Base-by-base conservation (phyloP, 92 coral and sea anemone species). In the Bergia sp. region DNA sequence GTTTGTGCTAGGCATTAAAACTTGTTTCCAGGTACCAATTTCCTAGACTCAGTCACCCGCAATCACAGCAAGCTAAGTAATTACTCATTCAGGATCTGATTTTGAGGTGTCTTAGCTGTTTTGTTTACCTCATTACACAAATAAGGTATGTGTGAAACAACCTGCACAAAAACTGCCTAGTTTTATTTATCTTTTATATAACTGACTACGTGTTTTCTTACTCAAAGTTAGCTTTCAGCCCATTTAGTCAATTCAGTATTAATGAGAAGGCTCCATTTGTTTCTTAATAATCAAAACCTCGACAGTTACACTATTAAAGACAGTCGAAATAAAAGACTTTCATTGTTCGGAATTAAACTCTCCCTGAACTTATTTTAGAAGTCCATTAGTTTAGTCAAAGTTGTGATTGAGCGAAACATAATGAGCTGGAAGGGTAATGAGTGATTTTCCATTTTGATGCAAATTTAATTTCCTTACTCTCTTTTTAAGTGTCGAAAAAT, bases 401-500 rank as follows among this genome's bases (percentile, higher is more conserved):
- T 81, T 91, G 87, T 95, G 94, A 93, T 91, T 93, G 92, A 86
- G 77, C 83, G 88, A 64, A 50, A 72, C 86, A 89, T 93, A 93
- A 95, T 95, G 94, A 93, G 95, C 81, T 92, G 88, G 78, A 76
- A 89, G 91, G 66, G 93, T 65, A 85, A 93, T 88, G 91, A 91
- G 88, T 58, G 73, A 72, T 21, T 67, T 16, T 47, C 93, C 87
- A 89, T 95, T 95, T 92, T 92, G 89, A 95, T 95, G 98, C 91
- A 95, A 95, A 95, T 95, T 88, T 86, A 90, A 93, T 94, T 93
- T 90, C 92, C 93, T 89, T 77, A 77, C 64, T 86, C 92, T 79
- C 91, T 82, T 86, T 87, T 74, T 76, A 93, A 89, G 91, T 88
- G 95, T 90, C 89, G 92, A 84, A 80, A 86, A 92, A 86, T 85